Evolutionary conservation across 2,113 vertebrate species (phyloP).

Genomic region (Epinephelus fuscoguttatus): DNA sequence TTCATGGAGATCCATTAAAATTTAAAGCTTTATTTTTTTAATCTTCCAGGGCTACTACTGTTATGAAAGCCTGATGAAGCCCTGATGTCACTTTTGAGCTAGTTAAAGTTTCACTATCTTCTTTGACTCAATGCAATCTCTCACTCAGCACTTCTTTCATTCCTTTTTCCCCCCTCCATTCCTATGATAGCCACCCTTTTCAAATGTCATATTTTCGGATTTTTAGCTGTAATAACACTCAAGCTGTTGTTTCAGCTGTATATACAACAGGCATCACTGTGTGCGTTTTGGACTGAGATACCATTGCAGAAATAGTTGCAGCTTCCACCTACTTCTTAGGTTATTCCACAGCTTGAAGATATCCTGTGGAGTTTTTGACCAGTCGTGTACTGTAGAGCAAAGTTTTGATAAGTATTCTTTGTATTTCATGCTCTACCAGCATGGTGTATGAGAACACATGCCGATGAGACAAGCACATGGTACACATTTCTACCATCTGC

Average conservation of each 20-base stretch:
- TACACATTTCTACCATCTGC: background rate
- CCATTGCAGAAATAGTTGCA: background rate
- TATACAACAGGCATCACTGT: background rate
- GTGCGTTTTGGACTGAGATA: background rate
- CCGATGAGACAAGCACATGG: background rate
- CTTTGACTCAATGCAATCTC: background rate
- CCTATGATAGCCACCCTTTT: background rate
- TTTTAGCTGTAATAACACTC: background rate
- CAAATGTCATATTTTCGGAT: too few species aligned
- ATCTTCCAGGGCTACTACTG: background rate
- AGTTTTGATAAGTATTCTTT: too few species aligned
- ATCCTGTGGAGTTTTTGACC: too few species aligned
- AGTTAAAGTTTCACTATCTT: background rate
- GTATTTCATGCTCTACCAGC: background rate
- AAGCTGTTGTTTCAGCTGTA: background rate
- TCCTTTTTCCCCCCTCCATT: background rate
- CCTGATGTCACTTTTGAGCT: too few species aligned
- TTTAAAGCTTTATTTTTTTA: background rate
- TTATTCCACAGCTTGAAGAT: background rate
- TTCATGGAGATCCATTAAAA: background rate
- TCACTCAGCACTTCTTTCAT: background rate
- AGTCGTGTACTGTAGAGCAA: too few species aligned
- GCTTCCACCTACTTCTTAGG: background rate
- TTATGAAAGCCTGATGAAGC: background rate
- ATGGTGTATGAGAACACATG: background rate